Evolutionary conservation across 92 coral and sea anemone genomes (phyloP), one percentile per base, ranked within the genome.

Genomic region (Siderastrea radians): DNA sequence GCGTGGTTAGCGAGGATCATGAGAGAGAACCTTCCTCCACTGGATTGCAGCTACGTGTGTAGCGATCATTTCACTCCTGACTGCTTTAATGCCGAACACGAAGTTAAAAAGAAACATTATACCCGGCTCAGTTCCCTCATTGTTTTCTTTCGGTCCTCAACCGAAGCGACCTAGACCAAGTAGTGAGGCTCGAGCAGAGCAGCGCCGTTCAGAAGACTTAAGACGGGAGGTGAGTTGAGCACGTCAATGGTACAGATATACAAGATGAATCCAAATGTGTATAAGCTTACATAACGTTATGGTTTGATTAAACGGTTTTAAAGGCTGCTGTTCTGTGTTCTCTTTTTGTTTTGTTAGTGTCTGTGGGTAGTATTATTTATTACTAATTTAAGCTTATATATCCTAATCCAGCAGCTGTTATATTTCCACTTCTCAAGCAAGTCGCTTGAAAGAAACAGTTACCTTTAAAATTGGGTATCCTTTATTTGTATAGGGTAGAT

Each of bases 11-110:
- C 72, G 17, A 72, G 79, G 66, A 79, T 90, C 48, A 80, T 63
- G 68, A 68, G 88, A 75, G 90, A 75, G 8, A 81, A 91, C 58
- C 80, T 91, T 57, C 94, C 90, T 48, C 74, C 87, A 17, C 75
- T 91, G 4, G 53, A 86, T 1, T 79, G 80, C 84, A 84, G 90
- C 80, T 90, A 90, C 54, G 93, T 85, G 51, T 90, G 93, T 72
- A 90, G 87, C 51, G 88, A 72, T 44, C 93, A 90, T 71, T 90
- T 90, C 84, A 82, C 66, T 2, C 87, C 74, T 5, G 71, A 65
- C 44, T 74, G 87, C 84, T 90, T 90, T 90, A 59, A 79, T 72
- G 77, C 77, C 77, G 55, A 38, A 48, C 26, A 48, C 54, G 13
- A 72, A 14, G 77, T 48, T 72, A 1, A 72, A 72, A 72, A 47